Conservation (phyloP, 2,888 invertebrate genomes). For the Ormyrus labotus region DNA sequence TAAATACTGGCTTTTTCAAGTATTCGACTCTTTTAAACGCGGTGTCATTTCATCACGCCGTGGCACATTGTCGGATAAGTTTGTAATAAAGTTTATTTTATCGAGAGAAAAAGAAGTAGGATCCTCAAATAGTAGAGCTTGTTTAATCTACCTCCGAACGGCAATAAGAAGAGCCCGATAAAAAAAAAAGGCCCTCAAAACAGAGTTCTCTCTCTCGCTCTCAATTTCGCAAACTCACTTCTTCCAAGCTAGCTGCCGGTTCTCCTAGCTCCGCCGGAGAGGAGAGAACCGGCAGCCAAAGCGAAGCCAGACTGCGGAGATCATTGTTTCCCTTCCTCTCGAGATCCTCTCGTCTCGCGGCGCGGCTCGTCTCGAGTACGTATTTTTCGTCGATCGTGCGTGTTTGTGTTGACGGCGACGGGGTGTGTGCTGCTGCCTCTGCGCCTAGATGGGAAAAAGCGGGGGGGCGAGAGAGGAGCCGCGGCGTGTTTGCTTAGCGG, state of each 20-base stretch:
- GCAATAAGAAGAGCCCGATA: slow-evolving; percentile 8
- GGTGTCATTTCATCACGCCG: no score
- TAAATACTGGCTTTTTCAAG: no score
- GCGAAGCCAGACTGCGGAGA: slow-evolving; percentile 13
- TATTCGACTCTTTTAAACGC: no score
- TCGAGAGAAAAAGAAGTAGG: background rate
- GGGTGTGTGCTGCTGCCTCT: background rate
- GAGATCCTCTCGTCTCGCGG: slow-evolving; percentile 38
- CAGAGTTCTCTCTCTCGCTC: background rate
- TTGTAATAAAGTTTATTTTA: background rate
- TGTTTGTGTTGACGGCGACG: slow-evolving; percentile 32
- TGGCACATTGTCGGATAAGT: background rate
- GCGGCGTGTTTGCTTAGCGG: slow-evolving; percentile 71
- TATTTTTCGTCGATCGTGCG: slow-evolving; percentile 37
- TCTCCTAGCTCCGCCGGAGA: slow-evolving; percentile 9
- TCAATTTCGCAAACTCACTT: slow-evolving; percentile 44
- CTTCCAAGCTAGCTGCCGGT: background rate
- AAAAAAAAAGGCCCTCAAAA: background rate
- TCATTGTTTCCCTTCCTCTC: slow-evolving; percentile 60
- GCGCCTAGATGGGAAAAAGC: background rate
- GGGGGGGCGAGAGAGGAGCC: background rate
- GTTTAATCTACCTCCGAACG: background rate
- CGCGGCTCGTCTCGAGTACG: slow-evolving; percentile 53
- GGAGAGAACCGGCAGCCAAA: slow-evolving; percentile 30
- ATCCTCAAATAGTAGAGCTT: background rate